A percentile compares a stretch with the other conserved stretches of the same genome.
phyloP scores from a whole-genome alignment of 1,140 invertebrate species.

The Drosophila athabasca region DNA sequence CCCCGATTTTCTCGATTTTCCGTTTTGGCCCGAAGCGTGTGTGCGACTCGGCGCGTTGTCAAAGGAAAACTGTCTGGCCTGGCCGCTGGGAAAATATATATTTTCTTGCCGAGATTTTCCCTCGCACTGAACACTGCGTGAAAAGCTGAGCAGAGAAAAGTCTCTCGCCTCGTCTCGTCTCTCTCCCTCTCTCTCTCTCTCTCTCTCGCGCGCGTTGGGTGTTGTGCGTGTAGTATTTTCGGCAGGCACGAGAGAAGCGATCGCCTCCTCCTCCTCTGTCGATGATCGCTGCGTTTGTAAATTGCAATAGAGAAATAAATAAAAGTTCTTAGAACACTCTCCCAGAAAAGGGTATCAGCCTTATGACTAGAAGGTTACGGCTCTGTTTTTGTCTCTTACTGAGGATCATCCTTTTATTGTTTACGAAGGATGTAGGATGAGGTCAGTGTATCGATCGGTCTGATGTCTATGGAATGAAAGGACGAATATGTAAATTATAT shows the following conservation, averaged over 20 bases:
- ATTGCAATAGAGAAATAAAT: constrained; percentile 72
- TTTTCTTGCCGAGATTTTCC: constrained; percentile 64
- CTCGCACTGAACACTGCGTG: constrained; percentile 30
- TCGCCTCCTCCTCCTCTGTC: constrained; percentile 18
- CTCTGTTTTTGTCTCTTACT: no score
- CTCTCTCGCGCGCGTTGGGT: constrained; percentile 12
- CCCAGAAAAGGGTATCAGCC: neutral
- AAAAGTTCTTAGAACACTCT: constrained; percentile 31
- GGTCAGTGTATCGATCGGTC: no score
- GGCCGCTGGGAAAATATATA: constrained; percentile 63
- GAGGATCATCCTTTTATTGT: no score
- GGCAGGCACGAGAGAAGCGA: constrained; percentile 35
- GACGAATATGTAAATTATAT: no score
- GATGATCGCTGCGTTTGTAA: constrained; percentile 57
- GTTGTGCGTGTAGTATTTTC: constrained; percentile 31
- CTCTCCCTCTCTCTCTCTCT: neutral
- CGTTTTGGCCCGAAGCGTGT: constrained; percentile 29
- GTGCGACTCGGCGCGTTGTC: constrained; percentile 80
- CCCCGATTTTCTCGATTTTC: constrained; percentile 8
- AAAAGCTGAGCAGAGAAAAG: constrained; percentile 48
- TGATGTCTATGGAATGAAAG: no score
- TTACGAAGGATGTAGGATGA: no score
- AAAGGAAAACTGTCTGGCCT: constrained; percentile 74
- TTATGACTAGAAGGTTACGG: no score
- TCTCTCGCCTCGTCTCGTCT: constrained; percentile 17